Evolutionary conservation across 2,888 invertebrate species (phyloP).

Genomic region (Andrena minutula): DNA sequence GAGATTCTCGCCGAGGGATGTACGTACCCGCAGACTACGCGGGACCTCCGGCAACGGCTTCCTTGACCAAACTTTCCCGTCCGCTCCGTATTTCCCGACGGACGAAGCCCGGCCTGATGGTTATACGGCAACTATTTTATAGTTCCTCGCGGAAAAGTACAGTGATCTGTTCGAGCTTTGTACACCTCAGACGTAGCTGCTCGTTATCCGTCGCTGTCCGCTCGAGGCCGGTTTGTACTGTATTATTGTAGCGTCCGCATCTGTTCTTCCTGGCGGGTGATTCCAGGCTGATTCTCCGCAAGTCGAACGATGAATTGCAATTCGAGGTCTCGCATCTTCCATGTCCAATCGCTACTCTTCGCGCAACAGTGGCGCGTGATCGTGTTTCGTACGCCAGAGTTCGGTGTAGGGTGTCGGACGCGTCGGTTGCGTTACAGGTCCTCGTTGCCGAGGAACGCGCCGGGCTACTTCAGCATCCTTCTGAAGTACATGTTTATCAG

Average conservation of each 20-base stretch:
- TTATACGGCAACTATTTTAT: slow-evolving; percentile 40
- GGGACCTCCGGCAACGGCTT: slow-evolving; percentile 35
- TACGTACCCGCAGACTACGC: slow-evolving; percentile 4
- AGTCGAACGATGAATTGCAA: background rate
- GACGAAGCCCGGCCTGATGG: slow-evolving; percentile 43
- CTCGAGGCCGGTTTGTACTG: slow-evolving; percentile 40
- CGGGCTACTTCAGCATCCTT: slow-evolving; percentile 44
- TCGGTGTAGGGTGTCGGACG: background rate
- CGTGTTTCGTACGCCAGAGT: no score
- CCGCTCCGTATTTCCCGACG: slow-evolving; percentile 52
- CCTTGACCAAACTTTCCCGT: slow-evolving; percentile 37
- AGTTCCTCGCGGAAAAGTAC: slow-evolving; percentile 31
- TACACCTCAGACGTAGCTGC: slow-evolving; percentile 37
- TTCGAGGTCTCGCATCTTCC: background rate
- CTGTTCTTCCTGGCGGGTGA: background rate
- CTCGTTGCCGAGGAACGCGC: background rate
- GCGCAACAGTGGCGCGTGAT: no score
- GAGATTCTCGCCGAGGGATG: slow-evolving; percentile 26
- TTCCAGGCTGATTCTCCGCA: background rate
- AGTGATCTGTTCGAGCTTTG: slow-evolving; percentile 50
- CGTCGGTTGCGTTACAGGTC: background rate
- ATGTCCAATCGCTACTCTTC: no score
- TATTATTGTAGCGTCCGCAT: background rate
- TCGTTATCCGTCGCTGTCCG: slow-evolving; percentile 12
- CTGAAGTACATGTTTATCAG: slow-evolving; percentile 49